Conservation (phyloP, 1,140 invertebrate species). For the Oscheius sp. region DNA sequence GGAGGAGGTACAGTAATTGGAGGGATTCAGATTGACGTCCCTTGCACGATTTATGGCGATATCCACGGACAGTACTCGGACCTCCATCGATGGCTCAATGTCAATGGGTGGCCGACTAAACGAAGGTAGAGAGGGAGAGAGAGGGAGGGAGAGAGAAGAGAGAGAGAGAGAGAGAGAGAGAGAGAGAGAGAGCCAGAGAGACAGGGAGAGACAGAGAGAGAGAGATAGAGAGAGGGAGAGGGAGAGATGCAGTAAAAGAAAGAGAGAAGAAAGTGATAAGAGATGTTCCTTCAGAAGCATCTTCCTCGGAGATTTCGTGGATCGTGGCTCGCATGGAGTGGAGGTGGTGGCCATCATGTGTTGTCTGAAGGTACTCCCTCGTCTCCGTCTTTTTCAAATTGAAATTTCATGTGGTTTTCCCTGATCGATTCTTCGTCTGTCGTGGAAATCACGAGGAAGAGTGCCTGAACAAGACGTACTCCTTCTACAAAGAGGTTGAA, state of each 20-base stretch:
- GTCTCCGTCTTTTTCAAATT: not conserved
- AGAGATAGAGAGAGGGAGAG: too few species aligned
- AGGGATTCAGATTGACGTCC: slow-evolving; percentile 24
- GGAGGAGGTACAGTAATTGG: not conserved
- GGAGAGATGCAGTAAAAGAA: too few species aligned
- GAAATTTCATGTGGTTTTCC: slow-evolving; percentile 30
- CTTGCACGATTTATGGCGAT: slow-evolving; percentile 56
- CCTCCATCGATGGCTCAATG: slow-evolving; percentile 62
- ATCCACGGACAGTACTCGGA: slow-evolving; percentile 65
- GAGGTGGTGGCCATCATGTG: slow-evolving; percentile 33
- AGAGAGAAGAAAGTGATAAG: not conserved
- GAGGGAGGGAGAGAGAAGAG: not conserved
- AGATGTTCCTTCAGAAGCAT: slow-evolving; percentile 7
- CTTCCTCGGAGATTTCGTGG: slow-evolving; percentile 39
- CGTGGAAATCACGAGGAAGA: slow-evolving; percentile 42
- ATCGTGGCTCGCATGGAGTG: slow-evolving; percentile 36
- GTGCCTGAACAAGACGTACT: slow-evolving; percentile 39
- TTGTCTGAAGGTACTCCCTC: slow-evolving; percentile 18
- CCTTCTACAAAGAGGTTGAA: slow-evolving; percentile 44
- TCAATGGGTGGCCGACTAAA: slow-evolving; percentile 47
- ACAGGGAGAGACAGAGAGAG: too few species aligned
- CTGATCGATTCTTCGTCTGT: slow-evolving; percentile 31
- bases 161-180: not conserved
- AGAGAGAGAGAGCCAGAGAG: too few species aligned
- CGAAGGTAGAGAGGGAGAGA: not conserved